Conservation (phyloP, 2,113 vertebrate species). For the Nyctereutes procyonoides region DNA sequence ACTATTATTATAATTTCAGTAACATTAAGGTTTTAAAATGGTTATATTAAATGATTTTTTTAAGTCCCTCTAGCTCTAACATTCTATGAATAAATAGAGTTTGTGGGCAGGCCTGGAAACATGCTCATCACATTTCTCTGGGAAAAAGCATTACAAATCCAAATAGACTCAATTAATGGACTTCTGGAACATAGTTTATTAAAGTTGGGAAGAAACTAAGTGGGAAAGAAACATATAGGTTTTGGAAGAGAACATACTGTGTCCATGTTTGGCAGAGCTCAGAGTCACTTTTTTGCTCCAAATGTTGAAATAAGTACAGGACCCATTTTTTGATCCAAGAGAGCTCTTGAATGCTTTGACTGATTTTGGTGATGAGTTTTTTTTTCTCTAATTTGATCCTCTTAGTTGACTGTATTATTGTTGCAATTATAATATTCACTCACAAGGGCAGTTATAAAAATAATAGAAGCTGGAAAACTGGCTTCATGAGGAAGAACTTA, state of each 20-base stretch:
- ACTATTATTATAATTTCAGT: neutral
- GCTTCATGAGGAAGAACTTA: neutral
- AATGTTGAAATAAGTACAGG: neutral
- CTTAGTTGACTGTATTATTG: neutral
- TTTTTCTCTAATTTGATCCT: neutral
- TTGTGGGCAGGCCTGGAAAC: conserved; percentile 46
- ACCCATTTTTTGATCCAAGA: neutral
- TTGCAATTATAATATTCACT: neutral
- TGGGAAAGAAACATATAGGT: neutral
- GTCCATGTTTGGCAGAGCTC: neutral
- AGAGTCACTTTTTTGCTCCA: neutral
- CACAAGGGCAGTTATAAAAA: neutral
- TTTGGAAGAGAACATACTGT: conserved; percentile 19
- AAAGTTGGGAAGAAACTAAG: neutral
- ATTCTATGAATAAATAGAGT: conserved; percentile 58
- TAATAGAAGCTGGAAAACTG: neutral
- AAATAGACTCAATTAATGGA: conserved; percentile 48
- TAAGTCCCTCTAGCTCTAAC: neutral
- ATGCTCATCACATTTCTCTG: conserved; percentile 55
- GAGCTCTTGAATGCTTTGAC: neutral
- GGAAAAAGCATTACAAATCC: conserved; percentile 53
- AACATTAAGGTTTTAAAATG: conserved; percentile 59
- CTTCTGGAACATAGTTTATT: neutral
- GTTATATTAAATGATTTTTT: conserved; percentile 26
- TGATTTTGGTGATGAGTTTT: neutral